phyloP scores from a whole-genome alignment of 2,113 vertebrate genomes.

The Hiodon alosoides region DNA sequence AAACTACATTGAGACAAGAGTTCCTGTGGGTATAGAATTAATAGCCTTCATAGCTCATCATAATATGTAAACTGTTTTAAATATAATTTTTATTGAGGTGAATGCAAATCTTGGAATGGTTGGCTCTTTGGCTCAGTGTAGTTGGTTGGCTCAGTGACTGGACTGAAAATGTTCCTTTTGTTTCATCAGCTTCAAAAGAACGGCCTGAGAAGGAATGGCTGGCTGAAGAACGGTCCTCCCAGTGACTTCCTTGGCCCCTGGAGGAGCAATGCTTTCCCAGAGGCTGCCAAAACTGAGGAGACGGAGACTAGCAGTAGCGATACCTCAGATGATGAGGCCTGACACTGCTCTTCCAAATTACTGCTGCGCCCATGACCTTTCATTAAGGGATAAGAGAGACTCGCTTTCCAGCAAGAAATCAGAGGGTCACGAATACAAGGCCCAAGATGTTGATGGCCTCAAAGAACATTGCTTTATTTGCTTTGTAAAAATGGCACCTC shows the following conservation, averaged over 20 bases:
- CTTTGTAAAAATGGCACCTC: constrained; percentile 58
- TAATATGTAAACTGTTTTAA: too few species aligned
- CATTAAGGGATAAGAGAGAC: constrained; percentile 19
- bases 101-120: not conserved
- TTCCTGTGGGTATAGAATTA: too few species aligned
- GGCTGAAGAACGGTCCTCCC: constrained; percentile 68
- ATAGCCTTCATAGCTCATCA: too few species aligned
- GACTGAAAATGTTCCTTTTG: constrained; percentile 1
- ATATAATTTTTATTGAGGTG: not conserved
- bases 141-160: too few species aligned
- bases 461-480: constrained; percentile 54
- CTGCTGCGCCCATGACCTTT: not conserved
- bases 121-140: too few species aligned
- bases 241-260: constrained; percentile 61
- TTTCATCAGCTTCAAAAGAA: constrained; percentile 68
- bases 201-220: constrained; percentile 65
- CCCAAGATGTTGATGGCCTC: constrained; percentile 50
- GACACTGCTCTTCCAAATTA: constrained; percentile 40
- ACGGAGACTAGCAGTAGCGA: constrained; percentile 74
- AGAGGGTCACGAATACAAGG: constrained; percentile 40
- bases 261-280: constrained; percentile 66
- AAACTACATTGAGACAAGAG: not conserved
- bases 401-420: constrained; percentile 42
- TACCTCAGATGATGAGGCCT: constrained; percentile 72
- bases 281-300: constrained; percentile 62